phyloP scores from a whole-genome alignment of 2,797 vertebrate species.

The Amphiprion clarkii region DNA sequence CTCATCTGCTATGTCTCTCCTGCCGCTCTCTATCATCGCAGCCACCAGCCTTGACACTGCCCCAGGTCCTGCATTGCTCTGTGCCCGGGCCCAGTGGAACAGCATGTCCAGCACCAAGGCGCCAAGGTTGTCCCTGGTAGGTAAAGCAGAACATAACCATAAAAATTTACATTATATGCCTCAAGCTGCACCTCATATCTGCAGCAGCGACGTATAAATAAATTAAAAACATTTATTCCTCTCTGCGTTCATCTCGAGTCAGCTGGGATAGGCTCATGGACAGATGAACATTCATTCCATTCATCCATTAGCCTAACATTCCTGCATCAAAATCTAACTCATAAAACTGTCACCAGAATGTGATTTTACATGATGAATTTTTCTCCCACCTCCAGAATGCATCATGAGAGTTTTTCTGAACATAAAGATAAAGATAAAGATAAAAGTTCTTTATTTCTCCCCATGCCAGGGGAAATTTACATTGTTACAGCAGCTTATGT shows the following conservation, averaged over 20 bases:
- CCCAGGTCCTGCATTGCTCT: constrained; percentile 80
- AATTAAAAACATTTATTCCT: no score
- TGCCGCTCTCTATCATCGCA: constrained; percentile 90
- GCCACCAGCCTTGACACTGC: constrained; percentile 84
- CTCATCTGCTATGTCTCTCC: constrained; percentile 93
- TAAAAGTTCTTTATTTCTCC: no score
- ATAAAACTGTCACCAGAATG: background rate
- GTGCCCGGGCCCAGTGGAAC: constrained; percentile 92
- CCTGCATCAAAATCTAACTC: background rate
- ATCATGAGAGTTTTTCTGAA: constrained; percentile 55
- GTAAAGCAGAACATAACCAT: constrained; percentile 10
- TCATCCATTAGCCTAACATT: background rate
- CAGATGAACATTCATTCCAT: background rate
- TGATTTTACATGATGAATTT: constrained; percentile 37
- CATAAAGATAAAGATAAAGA: no score
- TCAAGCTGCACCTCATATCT: background rate
- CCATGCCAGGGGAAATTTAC: no score
- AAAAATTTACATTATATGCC: background rate
- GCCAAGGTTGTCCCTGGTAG: constrained; percentile 89
- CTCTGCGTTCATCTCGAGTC: no score
- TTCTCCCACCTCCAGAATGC: constrained; percentile 45
- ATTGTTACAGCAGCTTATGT: no score
- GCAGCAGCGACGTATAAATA: background rate
- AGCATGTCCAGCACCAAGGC: constrained; percentile 93
- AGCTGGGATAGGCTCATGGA: no score